Percentiles rank a stretch among this genome's conserved stretches.
Conservation (phyloP, 2,888 invertebrate genomes). For the Drosophila birchii region DNA sequence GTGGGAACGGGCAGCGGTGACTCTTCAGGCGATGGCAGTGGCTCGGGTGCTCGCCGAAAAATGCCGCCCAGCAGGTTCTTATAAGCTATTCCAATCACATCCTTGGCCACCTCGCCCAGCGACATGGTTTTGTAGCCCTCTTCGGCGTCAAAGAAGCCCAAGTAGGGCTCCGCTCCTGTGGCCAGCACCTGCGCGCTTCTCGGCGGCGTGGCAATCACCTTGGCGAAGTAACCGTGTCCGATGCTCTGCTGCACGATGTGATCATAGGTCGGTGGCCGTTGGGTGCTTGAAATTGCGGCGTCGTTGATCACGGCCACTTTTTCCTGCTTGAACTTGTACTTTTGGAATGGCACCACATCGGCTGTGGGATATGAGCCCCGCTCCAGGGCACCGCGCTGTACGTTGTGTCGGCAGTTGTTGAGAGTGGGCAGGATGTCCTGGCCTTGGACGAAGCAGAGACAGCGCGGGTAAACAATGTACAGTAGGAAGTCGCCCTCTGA, state of each 20-base stretch:
- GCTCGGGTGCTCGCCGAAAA: conserved; percentile 83
- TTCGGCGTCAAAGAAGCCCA: conserved; percentile 95
- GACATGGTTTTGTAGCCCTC: conserved; percentile 94
- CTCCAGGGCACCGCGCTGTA: conserved; percentile 53
- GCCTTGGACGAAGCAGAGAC: conserved; percentile 90
- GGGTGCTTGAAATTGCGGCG: conserved; percentile 89
- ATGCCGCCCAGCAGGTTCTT: conserved; percentile 91
- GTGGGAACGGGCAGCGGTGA: conserved; percentile 72
- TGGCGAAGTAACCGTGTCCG: conserved; percentile 83
- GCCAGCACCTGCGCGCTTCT: conserved; percentile 91
- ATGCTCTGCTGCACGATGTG: conserved; percentile 88
- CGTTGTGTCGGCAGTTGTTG: conserved; percentile 91
- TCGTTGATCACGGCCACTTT: conserved; percentile 90
- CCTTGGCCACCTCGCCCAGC: conserved; percentile 95
- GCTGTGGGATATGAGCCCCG: conserved; percentile 60
- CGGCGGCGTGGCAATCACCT: conserved; percentile 90
- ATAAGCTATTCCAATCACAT: conserved; percentile 89
- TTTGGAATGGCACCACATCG: conserved; percentile 89
- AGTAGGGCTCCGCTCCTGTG: conserved; percentile 92
- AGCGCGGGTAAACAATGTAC: conserved; percentile 87
- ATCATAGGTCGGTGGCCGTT: conserved; percentile 89
- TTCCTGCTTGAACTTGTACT: conserved; percentile 94
- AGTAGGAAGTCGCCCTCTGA: conserved; percentile 77
- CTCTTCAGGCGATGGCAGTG: conserved; percentile 78
- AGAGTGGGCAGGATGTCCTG: conserved; percentile 90